phyloP scores from a whole-genome alignment of 2,888 invertebrate species.

The Monochamus alternatus region DNA sequence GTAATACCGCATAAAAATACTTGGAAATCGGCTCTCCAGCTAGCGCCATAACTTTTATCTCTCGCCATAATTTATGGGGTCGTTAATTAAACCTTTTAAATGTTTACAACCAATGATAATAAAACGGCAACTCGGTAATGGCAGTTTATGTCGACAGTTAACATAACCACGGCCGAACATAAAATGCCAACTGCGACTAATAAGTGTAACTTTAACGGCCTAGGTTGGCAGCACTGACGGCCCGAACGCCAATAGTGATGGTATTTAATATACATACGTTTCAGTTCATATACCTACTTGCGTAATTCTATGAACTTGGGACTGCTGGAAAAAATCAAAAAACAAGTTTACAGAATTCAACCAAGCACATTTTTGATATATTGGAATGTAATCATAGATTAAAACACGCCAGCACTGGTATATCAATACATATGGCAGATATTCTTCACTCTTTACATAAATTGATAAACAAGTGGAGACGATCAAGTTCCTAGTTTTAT shows the following conservation, averaged over 20 bases:
- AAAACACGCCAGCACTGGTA: too few species aligned
- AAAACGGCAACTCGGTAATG: constrained; percentile 58
- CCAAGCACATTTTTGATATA: too few species aligned
- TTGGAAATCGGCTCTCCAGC: constrained; percentile 41
- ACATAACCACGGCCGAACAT: constrained; percentile 53
- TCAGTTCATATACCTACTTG: too few species aligned
- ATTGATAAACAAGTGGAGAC: too few species aligned
- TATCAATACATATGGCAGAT: too few species aligned
- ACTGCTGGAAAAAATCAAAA: too few species aligned
- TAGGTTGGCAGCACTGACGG: constrained; percentile 42
- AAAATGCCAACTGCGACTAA: constrained; percentile 55
- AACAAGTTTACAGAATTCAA: too few species aligned
- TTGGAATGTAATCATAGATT: too few species aligned
- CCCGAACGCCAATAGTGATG: constrained; percentile 18
- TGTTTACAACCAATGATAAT: constrained; percentile 60
- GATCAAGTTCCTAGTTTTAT: too few species aligned
- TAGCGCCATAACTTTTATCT: constrained; percentile 48
- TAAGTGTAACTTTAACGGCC: constrained; percentile 54
- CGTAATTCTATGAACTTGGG: too few species aligned
- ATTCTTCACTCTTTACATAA: too few species aligned
- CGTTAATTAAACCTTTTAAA: constrained; percentile 63
- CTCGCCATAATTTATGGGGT: constrained; percentile 51
- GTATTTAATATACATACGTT: constrained; percentile 38
- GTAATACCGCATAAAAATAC: constrained; percentile 44
- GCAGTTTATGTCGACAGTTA: constrained; percentile 57